These are phyloP conservation scores for Darevskia mixta DNA, from an alignment of 2,797 vertebrate genomes.

Conservation along the genomic window DNA sequence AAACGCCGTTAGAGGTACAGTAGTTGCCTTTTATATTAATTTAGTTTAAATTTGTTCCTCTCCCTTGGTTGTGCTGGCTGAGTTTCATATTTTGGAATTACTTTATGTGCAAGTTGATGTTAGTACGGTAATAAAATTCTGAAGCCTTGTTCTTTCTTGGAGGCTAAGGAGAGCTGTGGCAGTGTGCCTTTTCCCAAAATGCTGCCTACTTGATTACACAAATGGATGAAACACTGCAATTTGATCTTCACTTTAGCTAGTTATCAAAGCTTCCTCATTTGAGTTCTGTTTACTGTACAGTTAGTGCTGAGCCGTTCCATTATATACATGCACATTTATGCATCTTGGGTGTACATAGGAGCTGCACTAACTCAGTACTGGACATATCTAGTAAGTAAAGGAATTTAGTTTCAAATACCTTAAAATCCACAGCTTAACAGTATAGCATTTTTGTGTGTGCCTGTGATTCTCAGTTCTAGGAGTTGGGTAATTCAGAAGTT, in stretches of 20 bases:
- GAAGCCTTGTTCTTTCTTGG: neutral
- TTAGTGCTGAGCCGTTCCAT: neutral
- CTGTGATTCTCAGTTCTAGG: neutral
- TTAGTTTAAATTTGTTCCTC: neutral
- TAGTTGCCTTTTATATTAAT: neutral
- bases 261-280: neutral
- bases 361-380: neutral
- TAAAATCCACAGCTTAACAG: neutral
- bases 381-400: neutral
- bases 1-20: no score
- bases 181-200: neutral
- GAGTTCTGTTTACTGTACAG: neutral
- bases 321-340: neutral
- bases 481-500: neutral
- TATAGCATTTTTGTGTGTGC: neutral
- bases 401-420: neutral
- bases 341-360: neutral
- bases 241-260: neutral
- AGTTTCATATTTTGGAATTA: neutral
- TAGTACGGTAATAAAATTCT: slow-evolving; percentile 1
- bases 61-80: neutral
- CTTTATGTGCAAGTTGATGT: neutral
- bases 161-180: no score
- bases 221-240: neutral
- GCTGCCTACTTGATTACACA: neutral